A percentile compares a stretch with the other conserved stretches of the same genome.
These are phyloP conservation scores for Actinopyga echinites DNA, from an alignment of 53 echinoderm and acorn worm species.

Conservation along the genomic window DNA sequence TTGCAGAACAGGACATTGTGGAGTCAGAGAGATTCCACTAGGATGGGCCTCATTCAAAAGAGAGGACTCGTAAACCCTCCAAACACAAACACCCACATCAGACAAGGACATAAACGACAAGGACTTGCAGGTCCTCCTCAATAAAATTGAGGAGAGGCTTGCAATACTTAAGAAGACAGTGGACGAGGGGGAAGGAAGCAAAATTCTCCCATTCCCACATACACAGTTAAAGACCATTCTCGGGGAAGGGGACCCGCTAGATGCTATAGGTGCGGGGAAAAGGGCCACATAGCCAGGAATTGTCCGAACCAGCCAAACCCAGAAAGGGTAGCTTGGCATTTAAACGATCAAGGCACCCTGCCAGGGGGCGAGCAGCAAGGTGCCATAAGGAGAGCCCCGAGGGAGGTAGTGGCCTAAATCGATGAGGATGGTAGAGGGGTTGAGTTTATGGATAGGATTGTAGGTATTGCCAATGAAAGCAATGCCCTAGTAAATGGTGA, in stretches of 20 bases:
- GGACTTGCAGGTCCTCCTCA: not conserved
- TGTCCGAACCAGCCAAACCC: not conserved
- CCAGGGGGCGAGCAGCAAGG: not conserved
- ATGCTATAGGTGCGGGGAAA: not conserved
- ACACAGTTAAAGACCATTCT: not conserved
- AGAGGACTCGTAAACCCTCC: no score
- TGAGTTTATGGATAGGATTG: not conserved
- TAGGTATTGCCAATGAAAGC: not conserved
- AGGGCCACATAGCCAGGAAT: not conserved
- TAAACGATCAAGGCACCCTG: not conserved
- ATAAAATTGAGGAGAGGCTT: not conserved
- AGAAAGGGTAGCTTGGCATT: not conserved
- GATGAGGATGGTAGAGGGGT: not conserved
- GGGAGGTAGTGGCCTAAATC: no score
- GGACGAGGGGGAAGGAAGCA: no score
- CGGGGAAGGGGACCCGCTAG: not conserved
- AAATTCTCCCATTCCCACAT: not conserved
- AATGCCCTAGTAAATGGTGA: not conserved
- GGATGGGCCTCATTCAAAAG: no score
- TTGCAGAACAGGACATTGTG: not conserved
- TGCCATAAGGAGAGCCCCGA: not conserved
- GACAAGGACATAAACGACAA: not conserved
- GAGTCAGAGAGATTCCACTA: not conserved
- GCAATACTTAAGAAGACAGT: not conserved
- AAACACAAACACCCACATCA: no score